A percentile compares a stretch with the other conserved stretches of the same genome.
Conservation (phyloP, 2,797 vertebrate species). For the Pseudochromis fuscus region DNA sequence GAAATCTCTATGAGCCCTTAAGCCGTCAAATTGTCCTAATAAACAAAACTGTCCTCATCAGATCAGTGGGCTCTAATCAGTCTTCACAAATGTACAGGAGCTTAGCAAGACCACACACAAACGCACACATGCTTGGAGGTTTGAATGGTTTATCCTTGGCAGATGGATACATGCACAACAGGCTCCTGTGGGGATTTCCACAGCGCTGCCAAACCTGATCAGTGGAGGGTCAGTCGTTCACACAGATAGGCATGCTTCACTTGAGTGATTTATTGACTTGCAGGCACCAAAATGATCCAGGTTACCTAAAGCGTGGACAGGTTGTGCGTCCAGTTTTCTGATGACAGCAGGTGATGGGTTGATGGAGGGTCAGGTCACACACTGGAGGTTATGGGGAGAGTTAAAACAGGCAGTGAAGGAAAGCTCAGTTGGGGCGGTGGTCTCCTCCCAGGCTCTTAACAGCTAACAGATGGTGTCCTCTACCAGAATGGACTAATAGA, state of each 20-base stretch:
- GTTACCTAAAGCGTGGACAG: conserved; percentile 46
- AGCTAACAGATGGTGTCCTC: conserved; percentile 79
- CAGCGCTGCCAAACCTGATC: conserved; percentile 53
- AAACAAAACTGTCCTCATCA: conserved; percentile 33
- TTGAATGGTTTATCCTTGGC: conserved; percentile 59
- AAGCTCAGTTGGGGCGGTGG: conserved; percentile 57
- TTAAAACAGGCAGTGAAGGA: conserved; percentile 64
- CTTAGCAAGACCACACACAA: conserved; percentile 45
- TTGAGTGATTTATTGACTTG: conserved; percentile 64
- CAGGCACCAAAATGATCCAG: conserved; percentile 37
- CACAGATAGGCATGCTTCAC: conserved; percentile 44
- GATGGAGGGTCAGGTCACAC: conserved; percentile 62
- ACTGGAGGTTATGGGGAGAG: conserved; percentile 67
- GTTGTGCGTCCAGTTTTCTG: conserved; percentile 52
- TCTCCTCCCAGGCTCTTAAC: conserved; percentile 69
- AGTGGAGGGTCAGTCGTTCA: conserved; percentile 54
- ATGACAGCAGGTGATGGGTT: conserved; percentile 64
- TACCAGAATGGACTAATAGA: conserved; percentile 57
- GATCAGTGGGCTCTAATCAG: conserved; percentile 18
- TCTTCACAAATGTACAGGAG: conserved; percentile 26
- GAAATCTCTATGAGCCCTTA: conserved; percentile 4
- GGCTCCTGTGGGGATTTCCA: conserved; percentile 60
- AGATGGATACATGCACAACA: conserved; percentile 59
- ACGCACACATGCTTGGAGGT: conserved; percentile 31
- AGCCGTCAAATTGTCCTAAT: background rate